phyloP scores from a whole-genome alignment of 2,797 vertebrate genomes.

The Dryobates pubescens region DNA sequence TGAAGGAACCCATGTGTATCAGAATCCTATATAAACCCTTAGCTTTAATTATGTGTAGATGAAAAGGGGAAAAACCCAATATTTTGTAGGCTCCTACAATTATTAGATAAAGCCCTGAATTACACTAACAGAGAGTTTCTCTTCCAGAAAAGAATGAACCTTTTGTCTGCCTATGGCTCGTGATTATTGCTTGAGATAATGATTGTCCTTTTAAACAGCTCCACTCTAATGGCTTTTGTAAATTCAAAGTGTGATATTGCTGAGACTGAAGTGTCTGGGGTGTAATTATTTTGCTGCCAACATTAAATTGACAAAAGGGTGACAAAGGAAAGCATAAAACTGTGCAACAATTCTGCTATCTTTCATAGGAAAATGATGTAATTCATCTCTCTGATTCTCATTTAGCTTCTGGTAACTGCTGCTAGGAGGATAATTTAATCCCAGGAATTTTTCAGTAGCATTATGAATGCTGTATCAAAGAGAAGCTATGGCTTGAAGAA shows the following conservation, averaged over 20 bases:
- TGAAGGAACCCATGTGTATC: neutral
- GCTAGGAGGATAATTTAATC: neutral
- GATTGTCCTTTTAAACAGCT: neutral
- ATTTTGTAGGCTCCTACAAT: neutral
- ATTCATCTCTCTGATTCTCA: neutral
- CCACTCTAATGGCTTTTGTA: neutral
- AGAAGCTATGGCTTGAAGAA: neutral
- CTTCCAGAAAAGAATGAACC: neutral
- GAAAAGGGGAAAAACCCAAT: neutral
- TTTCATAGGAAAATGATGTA: neutral
- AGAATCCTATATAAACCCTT: neutral
- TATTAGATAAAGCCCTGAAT: neutral
- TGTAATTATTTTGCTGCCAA: neutral
- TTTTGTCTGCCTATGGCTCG: neutral
- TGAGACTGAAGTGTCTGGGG: neutral
- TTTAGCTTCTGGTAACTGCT: neutral
- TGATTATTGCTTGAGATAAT: neutral
- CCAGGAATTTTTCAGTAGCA: neutral
- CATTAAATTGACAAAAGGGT: neutral
- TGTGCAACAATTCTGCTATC: neutral
- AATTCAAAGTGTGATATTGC: neutral
- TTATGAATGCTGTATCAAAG: neutral
- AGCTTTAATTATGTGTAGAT: neutral
- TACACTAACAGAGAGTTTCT: neutral
- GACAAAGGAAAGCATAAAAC: neutral